phyloP scores from a whole-genome alignment of 2,888 invertebrate species.

The Selenia dentaria region DNA sequence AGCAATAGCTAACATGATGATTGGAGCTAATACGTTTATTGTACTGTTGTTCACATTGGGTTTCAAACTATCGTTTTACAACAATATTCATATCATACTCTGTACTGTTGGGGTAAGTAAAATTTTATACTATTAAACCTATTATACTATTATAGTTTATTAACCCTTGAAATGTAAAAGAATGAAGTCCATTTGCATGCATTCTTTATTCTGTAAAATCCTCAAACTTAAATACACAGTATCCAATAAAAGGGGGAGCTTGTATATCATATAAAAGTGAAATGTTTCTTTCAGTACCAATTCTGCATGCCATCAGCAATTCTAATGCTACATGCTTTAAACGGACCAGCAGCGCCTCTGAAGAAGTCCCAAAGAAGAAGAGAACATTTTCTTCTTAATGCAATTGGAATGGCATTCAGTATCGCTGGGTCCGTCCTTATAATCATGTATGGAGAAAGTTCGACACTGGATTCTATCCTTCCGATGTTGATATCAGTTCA shows the following conservation, averaged over 20 bases:
- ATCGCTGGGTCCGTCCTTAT: slow-evolving; percentile 22
- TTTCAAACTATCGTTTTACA: slow-evolving; percentile 33
- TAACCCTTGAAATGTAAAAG: too few species aligned
- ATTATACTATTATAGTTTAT: too few species aligned
- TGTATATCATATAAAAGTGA: too few species aligned
- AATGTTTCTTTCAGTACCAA: slow-evolving; percentile 44
- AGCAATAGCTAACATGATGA: slow-evolving; percentile 46
- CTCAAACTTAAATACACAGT: too few species aligned
- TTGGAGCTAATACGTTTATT: slow-evolving; percentile 44
- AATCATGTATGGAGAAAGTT: slow-evolving; percentile 8
- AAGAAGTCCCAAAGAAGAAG: slow-evolving; percentile 35
- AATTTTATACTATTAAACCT: background rate
- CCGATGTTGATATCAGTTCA: background rate
- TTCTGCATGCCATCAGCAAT: slow-evolving; percentile 46
- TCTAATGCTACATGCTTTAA: slow-evolving; percentile 41
- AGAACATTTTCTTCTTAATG: slow-evolving; percentile 43
- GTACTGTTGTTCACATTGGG: slow-evolving; percentile 44
- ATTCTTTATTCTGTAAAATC: too few species aligned
- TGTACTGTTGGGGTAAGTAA: slow-evolving; percentile 58
- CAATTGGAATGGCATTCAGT: slow-evolving; percentile 32
- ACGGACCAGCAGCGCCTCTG: slow-evolving; percentile 44
- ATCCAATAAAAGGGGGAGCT: too few species aligned
- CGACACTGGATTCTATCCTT: background rate
- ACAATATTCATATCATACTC: slow-evolving; percentile 49
- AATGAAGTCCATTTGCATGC: too few species aligned